Evolutionary conservation across 1,140 invertebrate species (phyloP).

Genomic region (Drosophila sulfurigaster): DNA sequence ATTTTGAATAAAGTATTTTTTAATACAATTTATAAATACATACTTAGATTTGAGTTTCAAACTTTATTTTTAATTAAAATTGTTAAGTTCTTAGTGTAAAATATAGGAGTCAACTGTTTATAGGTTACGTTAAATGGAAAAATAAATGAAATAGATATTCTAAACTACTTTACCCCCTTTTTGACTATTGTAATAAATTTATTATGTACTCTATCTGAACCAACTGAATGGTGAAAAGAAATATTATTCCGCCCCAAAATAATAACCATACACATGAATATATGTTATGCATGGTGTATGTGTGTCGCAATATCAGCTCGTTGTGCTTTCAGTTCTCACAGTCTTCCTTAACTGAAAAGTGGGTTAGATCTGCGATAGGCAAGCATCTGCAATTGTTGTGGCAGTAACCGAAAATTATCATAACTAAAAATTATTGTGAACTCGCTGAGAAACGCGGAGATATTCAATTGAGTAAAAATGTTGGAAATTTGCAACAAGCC

Average conservation of each 20-base stretch:
- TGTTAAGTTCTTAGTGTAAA: too few relatives aligned
- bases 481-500: slow-evolving; percentile 76
- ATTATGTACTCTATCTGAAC: too few relatives aligned
- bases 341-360: slow-evolving; percentile 34
- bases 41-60: too few relatives aligned
- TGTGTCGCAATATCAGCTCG: not conserved
- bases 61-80: too few relatives aligned
- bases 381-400: slow-evolving; percentile 55
- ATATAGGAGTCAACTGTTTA: too few relatives aligned
- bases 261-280: slow-evolving; percentile 11
- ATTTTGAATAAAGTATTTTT: too few relatives aligned
- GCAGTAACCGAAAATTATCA: slow-evolving; percentile 70
- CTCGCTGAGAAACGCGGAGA: slow-evolving; percentile 39
- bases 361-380: slow-evolving; percentile 60
- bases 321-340: slow-evolving; percentile 17
- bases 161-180: too few relatives aligned
- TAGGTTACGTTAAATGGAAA: too few relatives aligned
- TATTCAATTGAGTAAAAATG: slow-evolving; percentile 73
- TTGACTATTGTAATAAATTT: not conserved
- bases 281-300: not conserved
- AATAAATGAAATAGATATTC: too few relatives aligned
- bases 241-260: not conserved
- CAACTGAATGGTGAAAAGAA: too few relatives aligned
- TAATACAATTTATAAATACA: too few relatives aligned
- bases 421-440: slow-evolving; percentile 76